Conservation (phyloP, 2,888 invertebrate genomes). For the Coenonympha glycerion region DNA sequence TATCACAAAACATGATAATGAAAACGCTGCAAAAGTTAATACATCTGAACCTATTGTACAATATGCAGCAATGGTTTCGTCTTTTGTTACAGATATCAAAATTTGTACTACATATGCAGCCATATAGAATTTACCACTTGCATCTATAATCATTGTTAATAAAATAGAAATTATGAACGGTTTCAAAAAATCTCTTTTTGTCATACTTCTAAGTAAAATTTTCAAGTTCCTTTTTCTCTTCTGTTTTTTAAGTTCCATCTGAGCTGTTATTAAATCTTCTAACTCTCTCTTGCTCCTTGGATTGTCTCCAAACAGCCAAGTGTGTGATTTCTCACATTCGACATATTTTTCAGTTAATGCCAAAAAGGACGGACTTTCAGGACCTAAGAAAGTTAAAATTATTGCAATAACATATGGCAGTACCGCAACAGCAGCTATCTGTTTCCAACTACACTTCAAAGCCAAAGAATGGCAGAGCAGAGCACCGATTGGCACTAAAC, state of each 20-base stretch:
- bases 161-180: slow-evolving; percentile 34
- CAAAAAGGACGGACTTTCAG: slow-evolving; percentile 43
- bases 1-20: slow-evolving; percentile 35
- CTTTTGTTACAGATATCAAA: slow-evolving; percentile 35
- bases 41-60: slow-evolving; percentile 38
- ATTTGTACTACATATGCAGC: slow-evolving; percentile 40
- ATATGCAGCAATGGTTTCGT: slow-evolving; percentile 36
- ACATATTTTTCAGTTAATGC: slow-evolving; percentile 40
- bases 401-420: slow-evolving; percentile 24
- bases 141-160: slow-evolving; percentile 36
- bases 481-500: slow-evolving; percentile 31
- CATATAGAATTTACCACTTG: slow-evolving; percentile 40
- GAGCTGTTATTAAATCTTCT: slow-evolving; percentile 30
- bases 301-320: slow-evolving; percentile 37
- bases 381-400: slow-evolving; percentile 37
- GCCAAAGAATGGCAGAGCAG: slow-evolving; percentile 38
- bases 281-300: slow-evolving; percentile 34
- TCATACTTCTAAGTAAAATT: slow-evolving; percentile 25
- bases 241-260: slow-evolving; percentile 24
- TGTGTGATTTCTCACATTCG: slow-evolving; percentile 37
- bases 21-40: slow-evolving; percentile 32
- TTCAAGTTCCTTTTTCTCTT: slow-evolving; percentile 9
- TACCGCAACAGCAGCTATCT: slow-evolving; percentile 33
- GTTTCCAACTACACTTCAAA: slow-evolving; percentile 38
- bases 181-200: slow-evolving; percentile 37